Conservation (phyloP, 2,113 vertebrate species). For the human region DNA sequence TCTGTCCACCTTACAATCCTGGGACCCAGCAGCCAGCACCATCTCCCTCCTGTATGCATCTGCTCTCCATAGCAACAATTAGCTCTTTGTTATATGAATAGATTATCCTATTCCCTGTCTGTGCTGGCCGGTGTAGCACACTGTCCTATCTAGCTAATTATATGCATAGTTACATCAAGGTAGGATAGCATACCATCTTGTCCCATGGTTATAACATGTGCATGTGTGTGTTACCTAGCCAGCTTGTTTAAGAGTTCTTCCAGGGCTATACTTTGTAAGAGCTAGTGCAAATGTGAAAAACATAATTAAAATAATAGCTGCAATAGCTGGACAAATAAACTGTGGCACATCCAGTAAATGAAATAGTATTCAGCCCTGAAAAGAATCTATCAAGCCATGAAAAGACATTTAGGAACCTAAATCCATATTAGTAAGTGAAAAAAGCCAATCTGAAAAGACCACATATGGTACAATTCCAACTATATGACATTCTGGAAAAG, state of each 20-base stretch:
- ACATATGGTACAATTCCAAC: not conserved
- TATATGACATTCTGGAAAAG: not conserved
- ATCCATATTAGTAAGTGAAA: not conserved
- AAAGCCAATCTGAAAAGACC: not conserved
- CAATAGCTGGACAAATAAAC: not conserved
- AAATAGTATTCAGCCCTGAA: not conserved
- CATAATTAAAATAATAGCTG: not conserved
- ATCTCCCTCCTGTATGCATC: not conserved
- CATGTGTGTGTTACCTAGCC: not conserved
- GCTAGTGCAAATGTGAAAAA: not conserved
- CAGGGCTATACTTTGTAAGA: not conserved
- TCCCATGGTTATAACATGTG: too few relatives aligned
- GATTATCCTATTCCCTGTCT: not conserved
- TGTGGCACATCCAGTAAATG: not conserved
- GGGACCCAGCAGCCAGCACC: not conserved
- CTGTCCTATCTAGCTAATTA: not conserved
- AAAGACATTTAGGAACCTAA: not conserved
- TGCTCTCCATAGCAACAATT: not conserved
- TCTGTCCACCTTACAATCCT: not conserved
- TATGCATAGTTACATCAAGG: accelerated
- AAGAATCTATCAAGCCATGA: not conserved
- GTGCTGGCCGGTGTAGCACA: accelerated
- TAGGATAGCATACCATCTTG: not conserved
- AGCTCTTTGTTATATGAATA: not conserved
- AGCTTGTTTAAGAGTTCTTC: not conserved